Conservation (phyloP, 2,888 invertebrate species). For the Panopea generosa region DNA sequence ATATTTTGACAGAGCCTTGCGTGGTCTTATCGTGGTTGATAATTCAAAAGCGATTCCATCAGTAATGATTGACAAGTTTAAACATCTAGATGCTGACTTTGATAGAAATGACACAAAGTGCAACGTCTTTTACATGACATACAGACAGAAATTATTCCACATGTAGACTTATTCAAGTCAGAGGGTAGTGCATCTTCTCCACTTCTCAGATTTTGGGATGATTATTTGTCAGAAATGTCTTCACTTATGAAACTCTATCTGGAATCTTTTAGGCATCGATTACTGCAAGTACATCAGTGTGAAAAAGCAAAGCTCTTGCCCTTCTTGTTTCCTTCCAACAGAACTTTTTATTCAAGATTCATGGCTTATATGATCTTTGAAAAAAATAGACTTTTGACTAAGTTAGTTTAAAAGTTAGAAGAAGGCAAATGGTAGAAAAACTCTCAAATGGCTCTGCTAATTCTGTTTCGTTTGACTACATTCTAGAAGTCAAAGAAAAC, state of each 20-base stretch:
- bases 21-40: slow-evolving; percentile 10
- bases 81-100: no score
- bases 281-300: background rate
- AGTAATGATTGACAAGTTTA: no score
- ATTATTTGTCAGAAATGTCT: no score
- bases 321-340: slow-evolving; percentile 9
- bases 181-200: slow-evolving; percentile 23
- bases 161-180: no score
- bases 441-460: background rate
- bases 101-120: no score
- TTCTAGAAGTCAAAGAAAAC: slow-evolving; percentile 29
- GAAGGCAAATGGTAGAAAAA: slow-evolving; percentile 1
- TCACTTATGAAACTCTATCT: slow-evolving; percentile 17
- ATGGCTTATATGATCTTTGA: slow-evolving; percentile 7
- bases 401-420: background rate
- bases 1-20: slow-evolving; percentile 36
- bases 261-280: slow-evolving; percentile 5
- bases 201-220: slow-evolving; percentile 30
- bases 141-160: no score
- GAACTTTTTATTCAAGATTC: slow-evolving; percentile 9
- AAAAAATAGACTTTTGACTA: background rate
- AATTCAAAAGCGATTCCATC: no score
- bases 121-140: no score
- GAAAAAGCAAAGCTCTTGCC: slow-evolving; percentile 12
- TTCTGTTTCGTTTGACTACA: slow-evolving; percentile 24